Base-by-base conservation (phyloP, 2,888 invertebrate species). In the Melipona beecheii region DNA sequence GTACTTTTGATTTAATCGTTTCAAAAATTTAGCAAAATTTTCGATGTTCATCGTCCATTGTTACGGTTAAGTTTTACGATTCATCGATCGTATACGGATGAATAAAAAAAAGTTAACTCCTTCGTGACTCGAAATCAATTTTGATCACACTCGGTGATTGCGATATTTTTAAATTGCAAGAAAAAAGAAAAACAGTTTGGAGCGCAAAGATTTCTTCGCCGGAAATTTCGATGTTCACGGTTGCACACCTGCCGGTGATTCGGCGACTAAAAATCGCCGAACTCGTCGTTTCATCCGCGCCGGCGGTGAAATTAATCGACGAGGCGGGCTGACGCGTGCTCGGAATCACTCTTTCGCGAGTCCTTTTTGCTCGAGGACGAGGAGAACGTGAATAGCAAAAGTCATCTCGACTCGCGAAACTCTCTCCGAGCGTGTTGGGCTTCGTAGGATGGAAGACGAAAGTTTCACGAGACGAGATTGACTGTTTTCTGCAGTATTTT, bases 301-400 rank as follows among this genome's bases (percentile, higher is more conserved):
- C 74, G 81, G 76, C 71, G 74, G 70, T 65, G 80, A 82, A 89
- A 89, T 89, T 89, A 89, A 89, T 89, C 86, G 84, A 64, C 82
- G 71, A 85, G 64, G 79, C 81, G 82, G 78, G 56, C 69, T 49
- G 86, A 88, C 91, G 88, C 91, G 91, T 91, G 91, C 89, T 87
- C 84, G 86, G 90, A 90, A 91, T 91, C 89, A 88, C 91, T 43
- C 11, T 91, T 89, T 88, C 83, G 85, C 84, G 82, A 62, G 4
- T n/a, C 70, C 77, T 89, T 89, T 88, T 88, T 87, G 83, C 78
- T 77, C 60, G 52, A 71, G 62, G n/a, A 73, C 77, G n/a, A 50
- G 17, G 70, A 49, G 50, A 76, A 71, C 13, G 77, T 58, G 74
- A 75, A 72, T 80, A 83, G 60, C 2, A 43, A 43, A 73, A 64